Evolutionary conservation across 2,888 invertebrate genomes (phyloP).

Genomic region (Heliconius ismenius): DNA sequence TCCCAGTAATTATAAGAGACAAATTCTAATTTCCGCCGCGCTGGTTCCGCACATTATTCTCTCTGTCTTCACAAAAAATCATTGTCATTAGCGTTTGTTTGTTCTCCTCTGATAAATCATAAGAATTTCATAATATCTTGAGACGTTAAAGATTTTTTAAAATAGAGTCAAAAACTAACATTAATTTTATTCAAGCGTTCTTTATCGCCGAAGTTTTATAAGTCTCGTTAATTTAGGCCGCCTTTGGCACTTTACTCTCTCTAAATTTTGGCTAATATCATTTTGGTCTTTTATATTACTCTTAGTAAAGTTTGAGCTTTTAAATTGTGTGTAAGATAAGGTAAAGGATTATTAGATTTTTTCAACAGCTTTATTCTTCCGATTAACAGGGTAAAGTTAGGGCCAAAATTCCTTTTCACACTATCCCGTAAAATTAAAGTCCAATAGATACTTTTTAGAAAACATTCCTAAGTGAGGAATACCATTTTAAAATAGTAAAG

Average conservation of each 20-base stretch:
- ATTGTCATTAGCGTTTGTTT: constrained; percentile 45
- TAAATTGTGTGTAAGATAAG: constrained; percentile 10
- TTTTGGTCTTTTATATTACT: constrained; percentile 20
- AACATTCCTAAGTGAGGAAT: too few relatives aligned
- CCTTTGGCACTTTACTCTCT: constrained; percentile 5
- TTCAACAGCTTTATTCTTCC: too few relatives aligned
- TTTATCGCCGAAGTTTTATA: constrained; percentile 19
- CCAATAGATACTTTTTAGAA: too few relatives aligned
- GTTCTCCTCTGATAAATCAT: constrained; percentile 36
- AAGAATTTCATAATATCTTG: constrained; percentile 27
- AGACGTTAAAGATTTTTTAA: constrained; percentile 15
- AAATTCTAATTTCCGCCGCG: constrained; percentile 49
- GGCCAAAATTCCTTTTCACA: too few relatives aligned
- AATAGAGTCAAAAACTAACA: constrained; percentile 25
- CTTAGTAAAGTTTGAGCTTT: not conserved
- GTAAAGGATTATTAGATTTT: not conserved
- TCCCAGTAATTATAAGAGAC: constrained; percentile 46
- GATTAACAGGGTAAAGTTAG: too few relatives aligned
- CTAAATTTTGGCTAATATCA: constrained; percentile 13
- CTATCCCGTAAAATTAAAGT: too few relatives aligned
- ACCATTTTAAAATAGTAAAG: too few relatives aligned
- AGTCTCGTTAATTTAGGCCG: constrained; percentile 16
- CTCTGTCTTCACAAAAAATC: constrained; percentile 44
- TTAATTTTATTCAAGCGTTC: constrained; percentile 24
- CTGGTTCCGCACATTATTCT: constrained; percentile 48